A percentile compares a stretch with the other conserved stretches of the same genome.
phyloP scores from a whole-genome alignment of 2,888 invertebrate genomes.

The Saturnia pavonia region DNA sequence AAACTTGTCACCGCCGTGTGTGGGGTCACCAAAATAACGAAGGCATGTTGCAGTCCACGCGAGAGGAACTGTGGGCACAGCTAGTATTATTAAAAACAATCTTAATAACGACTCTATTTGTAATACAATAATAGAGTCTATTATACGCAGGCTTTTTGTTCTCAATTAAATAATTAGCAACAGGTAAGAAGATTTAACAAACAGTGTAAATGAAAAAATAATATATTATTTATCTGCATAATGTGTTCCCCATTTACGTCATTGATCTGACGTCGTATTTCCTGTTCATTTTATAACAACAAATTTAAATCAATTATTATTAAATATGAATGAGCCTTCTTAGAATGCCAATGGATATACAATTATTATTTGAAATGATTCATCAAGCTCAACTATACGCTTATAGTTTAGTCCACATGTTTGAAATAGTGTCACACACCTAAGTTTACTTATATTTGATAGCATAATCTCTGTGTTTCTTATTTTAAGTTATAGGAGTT shows the following conservation, averaged over 20 bases:
- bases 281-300: constrained; percentile 36
- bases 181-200: not conserved
- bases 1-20: no score
- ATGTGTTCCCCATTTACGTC: constrained; percentile 15
- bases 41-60: no score
- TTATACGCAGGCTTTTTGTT: not conserved
- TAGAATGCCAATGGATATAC: constrained; percentile 52
- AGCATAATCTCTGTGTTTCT: no score
- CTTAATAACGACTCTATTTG: no score
- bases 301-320: constrained; percentile 57
- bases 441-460: no score
- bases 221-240: not conserved
- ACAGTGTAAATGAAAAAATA: not conserved
- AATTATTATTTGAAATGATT: constrained; percentile 31
- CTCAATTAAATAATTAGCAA: not conserved
- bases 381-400: not conserved
- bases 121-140: not conserved
- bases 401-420: not conserved
- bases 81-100: no score
- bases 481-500: not conserved
- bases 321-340: constrained; percentile 71
- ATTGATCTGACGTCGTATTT: constrained; percentile 24
- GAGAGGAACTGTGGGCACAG: no score
- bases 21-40: no score
- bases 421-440: no score